Evolutionary conservation across 2,797 vertebrate genomes (phyloP).

Genomic region (Phoxinus dragarum): DNA sequence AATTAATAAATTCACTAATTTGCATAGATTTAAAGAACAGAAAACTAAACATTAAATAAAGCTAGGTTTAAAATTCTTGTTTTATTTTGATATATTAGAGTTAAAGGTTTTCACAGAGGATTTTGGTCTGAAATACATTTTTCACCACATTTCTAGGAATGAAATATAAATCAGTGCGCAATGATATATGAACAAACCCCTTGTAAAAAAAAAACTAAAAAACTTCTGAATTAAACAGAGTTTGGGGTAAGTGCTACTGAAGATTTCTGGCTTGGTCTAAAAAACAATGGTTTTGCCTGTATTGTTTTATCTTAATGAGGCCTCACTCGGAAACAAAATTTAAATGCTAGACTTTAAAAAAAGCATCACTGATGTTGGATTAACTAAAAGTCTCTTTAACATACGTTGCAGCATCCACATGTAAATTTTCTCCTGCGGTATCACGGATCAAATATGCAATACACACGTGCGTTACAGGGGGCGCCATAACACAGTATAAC

Average conservation of each 20-base stretch:
- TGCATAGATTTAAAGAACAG: not conserved
- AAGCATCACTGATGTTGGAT: not conserved
- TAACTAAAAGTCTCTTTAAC: not conserved
- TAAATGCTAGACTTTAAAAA: not conserved
- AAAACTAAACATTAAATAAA: not conserved
- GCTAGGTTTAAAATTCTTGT: not conserved
- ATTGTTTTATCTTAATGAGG: not conserved
- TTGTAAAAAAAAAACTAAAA: not conserved
- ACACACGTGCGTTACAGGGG: not conserved
- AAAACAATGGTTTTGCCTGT: not conserved
- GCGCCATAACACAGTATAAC: conserved; percentile 9
- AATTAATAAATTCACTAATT: not conserved
- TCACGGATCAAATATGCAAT: not conserved
- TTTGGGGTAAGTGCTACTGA: not conserved
- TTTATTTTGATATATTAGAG: not conserved
- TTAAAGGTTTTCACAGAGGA: not conserved
- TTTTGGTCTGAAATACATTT: not conserved
- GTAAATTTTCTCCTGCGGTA: conserved; percentile 21
- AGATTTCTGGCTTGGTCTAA: not conserved
- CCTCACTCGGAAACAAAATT: not conserved
- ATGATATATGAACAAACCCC: not conserved
- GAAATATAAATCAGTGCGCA: not conserved
- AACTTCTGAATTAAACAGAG: no score
- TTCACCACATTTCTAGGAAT: not conserved
- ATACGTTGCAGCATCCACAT: conserved; percentile 2